These are phyloP conservation scores for Altica lythri DNA, from an alignment of 2,888 invertebrate genomes.

Conservation along the genomic window DNA sequence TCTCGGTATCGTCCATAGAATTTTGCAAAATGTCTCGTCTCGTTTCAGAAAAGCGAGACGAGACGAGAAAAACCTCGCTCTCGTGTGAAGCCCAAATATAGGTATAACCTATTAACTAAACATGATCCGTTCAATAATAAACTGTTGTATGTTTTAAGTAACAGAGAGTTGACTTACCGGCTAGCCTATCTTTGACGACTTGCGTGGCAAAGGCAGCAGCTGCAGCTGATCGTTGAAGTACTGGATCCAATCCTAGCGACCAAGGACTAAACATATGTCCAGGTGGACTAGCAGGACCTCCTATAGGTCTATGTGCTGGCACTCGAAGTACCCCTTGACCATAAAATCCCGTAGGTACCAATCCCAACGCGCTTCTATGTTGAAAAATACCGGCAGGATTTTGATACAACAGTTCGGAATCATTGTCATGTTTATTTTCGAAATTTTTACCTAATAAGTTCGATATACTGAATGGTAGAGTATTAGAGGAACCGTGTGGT, in stretches of 20 bases:
- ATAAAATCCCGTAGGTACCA: constrained; percentile 58
- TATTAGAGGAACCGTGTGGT: constrained; percentile 60
- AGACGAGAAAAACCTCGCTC: too few species aligned
- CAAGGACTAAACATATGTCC: constrained; percentile 55
- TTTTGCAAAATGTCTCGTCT: too few species aligned
- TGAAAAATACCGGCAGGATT: constrained; percentile 49
- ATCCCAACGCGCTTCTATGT: constrained; percentile 50
- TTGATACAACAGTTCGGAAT: constrained; percentile 44
- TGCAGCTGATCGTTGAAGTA: constrained; percentile 68
- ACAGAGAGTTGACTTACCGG: constrained; percentile 64
- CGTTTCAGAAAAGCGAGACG: too few species aligned
- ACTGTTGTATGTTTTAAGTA: background rate
- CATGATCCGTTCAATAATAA: constrained; percentile 21
- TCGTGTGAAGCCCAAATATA: too few species aligned
- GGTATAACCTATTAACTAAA: too few species aligned
- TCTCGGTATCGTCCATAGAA: too few species aligned
- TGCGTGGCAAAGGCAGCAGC: constrained; percentile 79
- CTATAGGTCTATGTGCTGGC: constrained; percentile 76
- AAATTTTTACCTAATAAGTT: constrained; percentile 78
- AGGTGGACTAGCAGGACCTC: constrained; percentile 57
- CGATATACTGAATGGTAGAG: constrained; percentile 80
- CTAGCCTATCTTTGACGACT: constrained; percentile 81
- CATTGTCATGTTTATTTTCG: constrained; percentile 63
- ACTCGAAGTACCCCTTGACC: constrained; percentile 78
- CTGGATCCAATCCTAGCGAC: constrained; percentile 65